Conservation (phyloP, 2,888 invertebrate species). For the Eudemis profundana region DNA sequence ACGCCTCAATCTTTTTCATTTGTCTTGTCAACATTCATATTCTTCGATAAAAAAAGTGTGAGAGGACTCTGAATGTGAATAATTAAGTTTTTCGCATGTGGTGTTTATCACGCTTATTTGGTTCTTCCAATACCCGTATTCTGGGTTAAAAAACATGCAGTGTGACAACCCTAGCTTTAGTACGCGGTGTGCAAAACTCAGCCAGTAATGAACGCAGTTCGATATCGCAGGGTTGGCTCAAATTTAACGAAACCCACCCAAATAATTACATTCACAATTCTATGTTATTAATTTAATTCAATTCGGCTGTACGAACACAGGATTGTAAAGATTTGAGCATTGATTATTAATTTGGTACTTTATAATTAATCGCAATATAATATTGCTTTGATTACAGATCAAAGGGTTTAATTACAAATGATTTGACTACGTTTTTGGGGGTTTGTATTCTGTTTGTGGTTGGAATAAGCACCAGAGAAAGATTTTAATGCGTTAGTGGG, state of each 20-base stretch:
- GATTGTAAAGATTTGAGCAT: neutral
- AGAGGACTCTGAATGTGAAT: too few relatives aligned
- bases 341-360: slow-evolving; percentile 5
- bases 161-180: slow-evolving; percentile 11
- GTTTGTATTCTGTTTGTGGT: neutral
- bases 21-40: too few relatives aligned
- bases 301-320: neutral
- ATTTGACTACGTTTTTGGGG: neutral
- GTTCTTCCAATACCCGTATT: too few relatives aligned
- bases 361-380: neutral
- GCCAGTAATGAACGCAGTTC: slow-evolving; percentile 27
- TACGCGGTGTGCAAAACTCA: slow-evolving; percentile 17
- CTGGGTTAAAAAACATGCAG: too few relatives aligned
- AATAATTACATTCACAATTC: slow-evolving; percentile 28
- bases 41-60: too few relatives aligned
- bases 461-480: too few relatives aligned
- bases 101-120: too few relatives aligned
- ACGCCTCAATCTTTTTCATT: too few relatives aligned
- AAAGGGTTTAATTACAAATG: neutral
- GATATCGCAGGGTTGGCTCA: slow-evolving; percentile 19
- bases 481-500: too few relatives aligned
- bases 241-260: slow-evolving; percentile 9
- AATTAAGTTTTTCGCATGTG: too few relatives aligned
- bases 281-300: slow-evolving; percentile 12
- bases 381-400: neutral